Evolutionary conservation across 2,113 vertebrate genomes (phyloP).

Genomic region (Serilophus lunatus): DNA sequence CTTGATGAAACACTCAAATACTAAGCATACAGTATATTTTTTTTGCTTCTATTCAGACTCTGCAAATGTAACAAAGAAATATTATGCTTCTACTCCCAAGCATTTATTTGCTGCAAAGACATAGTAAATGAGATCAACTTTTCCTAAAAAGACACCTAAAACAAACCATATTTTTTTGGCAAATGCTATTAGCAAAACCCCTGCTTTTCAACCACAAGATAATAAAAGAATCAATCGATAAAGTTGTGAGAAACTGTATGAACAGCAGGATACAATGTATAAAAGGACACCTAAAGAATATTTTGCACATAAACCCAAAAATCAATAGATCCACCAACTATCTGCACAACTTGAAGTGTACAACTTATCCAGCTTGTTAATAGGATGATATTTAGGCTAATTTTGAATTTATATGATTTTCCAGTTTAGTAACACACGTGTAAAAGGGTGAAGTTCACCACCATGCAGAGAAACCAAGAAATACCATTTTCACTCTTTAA

Average conservation of each 20-base stretch:
- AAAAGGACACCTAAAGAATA: neutral
- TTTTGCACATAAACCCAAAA: neutral
- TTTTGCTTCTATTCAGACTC: neutral
- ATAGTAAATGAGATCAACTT: conserved; percentile 47
- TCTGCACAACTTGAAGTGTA: neutral
- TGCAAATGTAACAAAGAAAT: conserved; percentile 39
- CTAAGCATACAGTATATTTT: neutral
- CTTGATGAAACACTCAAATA: conserved; percentile 49
- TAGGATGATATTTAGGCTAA: fast-evolving
- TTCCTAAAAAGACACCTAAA: conserved; percentile 44
- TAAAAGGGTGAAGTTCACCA: neutral
- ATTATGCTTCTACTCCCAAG: neutral
- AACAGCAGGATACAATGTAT: neutral
- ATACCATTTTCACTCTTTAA: neutral
- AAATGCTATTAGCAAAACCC: conserved; percentile 44
- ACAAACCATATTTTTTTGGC: conserved; percentile 5
- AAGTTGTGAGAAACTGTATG: neutral
- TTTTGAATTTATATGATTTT: neutral
- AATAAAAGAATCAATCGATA: conserved; percentile 64
- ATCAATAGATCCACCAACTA: neutral
- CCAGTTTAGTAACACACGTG: neutral
- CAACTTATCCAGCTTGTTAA: fast-evolving
- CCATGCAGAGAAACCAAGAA: neutral
- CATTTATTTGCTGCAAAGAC: conserved; percentile 35
- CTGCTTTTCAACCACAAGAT: conserved; percentile 10